phyloP scores from a whole-genome alignment of 2,797 vertebrate species.

The Garrulus glandarius region DNA sequence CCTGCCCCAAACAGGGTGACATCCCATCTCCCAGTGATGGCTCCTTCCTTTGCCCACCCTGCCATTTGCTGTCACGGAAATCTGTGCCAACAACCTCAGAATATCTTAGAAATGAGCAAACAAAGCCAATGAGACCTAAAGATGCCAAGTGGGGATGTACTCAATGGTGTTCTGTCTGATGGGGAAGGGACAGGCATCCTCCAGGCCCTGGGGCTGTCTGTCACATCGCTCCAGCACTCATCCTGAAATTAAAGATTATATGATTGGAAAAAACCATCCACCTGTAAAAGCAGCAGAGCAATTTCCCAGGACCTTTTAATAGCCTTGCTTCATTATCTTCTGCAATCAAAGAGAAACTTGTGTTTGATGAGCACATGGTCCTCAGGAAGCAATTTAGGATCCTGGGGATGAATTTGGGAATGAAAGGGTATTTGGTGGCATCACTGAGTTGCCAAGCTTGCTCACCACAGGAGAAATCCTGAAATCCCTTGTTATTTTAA shows the following conservation, averaged over 20 bases:
- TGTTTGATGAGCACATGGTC: not conserved
- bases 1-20: not conserved
- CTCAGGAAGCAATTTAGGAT: not conserved
- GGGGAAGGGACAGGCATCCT: not conserved
- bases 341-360: not conserved
- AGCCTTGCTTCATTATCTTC: not conserved
- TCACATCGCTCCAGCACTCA: not conserved
- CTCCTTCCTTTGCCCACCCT: not conserved
- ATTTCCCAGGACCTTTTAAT: not conserved
- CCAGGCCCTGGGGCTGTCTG: not conserved
- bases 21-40: not conserved
- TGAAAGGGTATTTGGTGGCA: not conserved
- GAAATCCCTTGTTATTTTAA: not conserved
- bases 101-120: not conserved
- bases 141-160: fast-evolving
- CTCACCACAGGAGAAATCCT: not conserved
- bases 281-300: not conserved
- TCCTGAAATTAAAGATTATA: not conserved
- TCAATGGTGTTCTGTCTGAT: fast-evolving
- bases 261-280: not conserved
- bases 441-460: fast-evolving
- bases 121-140: not conserved
- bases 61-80: not conserved
- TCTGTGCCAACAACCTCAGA: not conserved
- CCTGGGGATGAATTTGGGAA: not conserved